phyloP scores from a whole-genome alignment of 1,140 invertebrate genomes.

The Drosophila trapezifrons region DNA sequence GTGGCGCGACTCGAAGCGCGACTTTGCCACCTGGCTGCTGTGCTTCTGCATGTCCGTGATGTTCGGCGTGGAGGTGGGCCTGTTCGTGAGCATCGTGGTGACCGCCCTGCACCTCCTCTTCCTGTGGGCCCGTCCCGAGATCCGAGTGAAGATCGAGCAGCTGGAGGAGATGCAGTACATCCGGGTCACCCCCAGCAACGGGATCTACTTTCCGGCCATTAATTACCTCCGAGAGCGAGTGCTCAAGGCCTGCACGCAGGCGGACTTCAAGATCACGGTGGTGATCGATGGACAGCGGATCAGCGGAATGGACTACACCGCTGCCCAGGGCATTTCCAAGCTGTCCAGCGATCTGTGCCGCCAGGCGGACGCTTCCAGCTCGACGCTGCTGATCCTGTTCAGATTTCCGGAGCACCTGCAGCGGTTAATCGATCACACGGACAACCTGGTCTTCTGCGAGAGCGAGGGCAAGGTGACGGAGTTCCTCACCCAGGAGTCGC shows the following conservation, averaged over 20 bases:
- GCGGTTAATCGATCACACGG: conserved; percentile 68
- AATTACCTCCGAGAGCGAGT: conserved; percentile 86
- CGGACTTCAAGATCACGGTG: conserved; percentile 84
- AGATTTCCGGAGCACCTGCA: conserved; percentile 65
- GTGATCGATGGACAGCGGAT: conserved; percentile 87
- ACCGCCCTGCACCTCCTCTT: conserved; percentile 93
- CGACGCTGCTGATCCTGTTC: conserved; percentile 65
- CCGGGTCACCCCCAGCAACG: conserved; percentile 86
- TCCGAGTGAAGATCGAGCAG: conserved; percentile 87
- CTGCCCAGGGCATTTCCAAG: conserved; percentile 83
- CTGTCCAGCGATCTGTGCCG: conserved; percentile 70
- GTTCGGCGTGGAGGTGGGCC: conserved; percentile 94
- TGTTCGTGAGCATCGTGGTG: conserved; percentile 93
- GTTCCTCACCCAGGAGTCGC: conserved; percentile 76
- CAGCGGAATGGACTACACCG: conserved; percentile 87
- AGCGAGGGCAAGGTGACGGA: conserved; percentile 67
- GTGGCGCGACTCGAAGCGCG: conserved; percentile 90
- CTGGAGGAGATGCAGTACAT: conserved; percentile 85
- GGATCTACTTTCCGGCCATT: conserved; percentile 88
- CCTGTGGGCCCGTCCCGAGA: conserved; percentile 91
- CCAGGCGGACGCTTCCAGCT: conserved; percentile 56
- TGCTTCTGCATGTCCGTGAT: conserved; percentile 92
- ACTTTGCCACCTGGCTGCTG: conserved; percentile 88
- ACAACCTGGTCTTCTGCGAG: conserved; percentile 78
- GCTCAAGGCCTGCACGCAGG: conserved; percentile 84